phyloP scores from a whole-genome alignment of 2,888 invertebrate species.

The Branchellion lobata region DNA sequence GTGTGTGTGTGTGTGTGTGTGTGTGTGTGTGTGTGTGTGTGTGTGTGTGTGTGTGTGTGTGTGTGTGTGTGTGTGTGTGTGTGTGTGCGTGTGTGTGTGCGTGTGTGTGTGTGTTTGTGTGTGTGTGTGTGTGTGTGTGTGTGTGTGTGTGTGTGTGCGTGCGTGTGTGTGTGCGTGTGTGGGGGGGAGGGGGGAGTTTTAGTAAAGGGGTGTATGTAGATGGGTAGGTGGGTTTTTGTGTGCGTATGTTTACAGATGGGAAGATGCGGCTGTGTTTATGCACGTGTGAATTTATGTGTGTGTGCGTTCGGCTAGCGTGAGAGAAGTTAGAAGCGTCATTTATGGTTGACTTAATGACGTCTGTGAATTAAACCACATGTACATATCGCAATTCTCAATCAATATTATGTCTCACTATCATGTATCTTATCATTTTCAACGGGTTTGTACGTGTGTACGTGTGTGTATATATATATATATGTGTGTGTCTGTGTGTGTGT shows the following conservation, averaged over 20 bases:
- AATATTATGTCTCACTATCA: too few relatives aligned
- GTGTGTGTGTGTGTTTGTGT: neutral
- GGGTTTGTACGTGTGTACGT: neutral
- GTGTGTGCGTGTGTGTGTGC: neutral
- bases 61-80: constrained; percentile 14
- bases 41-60: constrained; percentile 25
- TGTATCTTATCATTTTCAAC: neutral
- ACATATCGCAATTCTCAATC: too few relatives aligned
- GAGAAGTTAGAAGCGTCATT: neutral
- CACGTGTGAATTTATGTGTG: neutral
- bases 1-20: constrained; percentile 16
- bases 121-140: constrained; percentile 6
- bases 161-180: constrained; percentile 16
- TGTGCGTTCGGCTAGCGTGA: neutral
- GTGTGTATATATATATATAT: neutral
- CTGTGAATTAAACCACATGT: too few relatives aligned
- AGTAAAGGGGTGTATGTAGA: neutral
- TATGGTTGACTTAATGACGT: too few relatives aligned
- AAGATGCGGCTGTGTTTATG: neutral
- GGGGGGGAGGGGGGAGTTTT: neutral
- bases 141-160: constrained; percentile 21
- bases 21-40: constrained; percentile 19
- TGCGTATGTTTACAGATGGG: neutral
- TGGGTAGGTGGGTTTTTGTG: neutral
- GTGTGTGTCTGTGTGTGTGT: constrained; percentile 16